Conservation (phyloP, 2,888 invertebrate genomes). For the Pediacus dermestoides region DNA sequence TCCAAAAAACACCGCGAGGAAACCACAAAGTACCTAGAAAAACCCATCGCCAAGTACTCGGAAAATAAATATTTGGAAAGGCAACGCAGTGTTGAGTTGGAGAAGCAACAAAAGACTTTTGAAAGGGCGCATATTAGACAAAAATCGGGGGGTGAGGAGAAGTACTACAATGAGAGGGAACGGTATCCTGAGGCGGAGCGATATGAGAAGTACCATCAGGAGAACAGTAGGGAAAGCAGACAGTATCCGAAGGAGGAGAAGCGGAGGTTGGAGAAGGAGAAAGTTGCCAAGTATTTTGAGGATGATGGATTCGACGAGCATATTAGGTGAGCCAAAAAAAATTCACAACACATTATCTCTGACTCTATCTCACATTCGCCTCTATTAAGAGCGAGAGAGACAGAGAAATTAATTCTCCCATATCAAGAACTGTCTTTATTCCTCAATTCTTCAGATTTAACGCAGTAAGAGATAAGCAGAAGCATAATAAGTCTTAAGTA, state of each 20-base stretch:
- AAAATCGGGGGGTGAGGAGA: too few species aligned
- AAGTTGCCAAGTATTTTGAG: slow-evolving; percentile 37
- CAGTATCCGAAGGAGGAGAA: slow-evolving; percentile 27
- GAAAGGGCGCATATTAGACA: slow-evolving; percentile 26
- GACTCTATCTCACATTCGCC: too few species aligned
- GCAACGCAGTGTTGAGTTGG: slow-evolving; percentile 34
- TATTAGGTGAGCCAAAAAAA: slow-evolving; percentile 34
- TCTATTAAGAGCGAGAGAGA: too few species aligned
- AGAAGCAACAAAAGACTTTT: slow-evolving; percentile 21
- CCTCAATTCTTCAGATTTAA: too few species aligned
- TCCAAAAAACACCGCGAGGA: slow-evolving; percentile 43
- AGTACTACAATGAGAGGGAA: slow-evolving; percentile 24
- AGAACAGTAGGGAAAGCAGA: slow-evolving; percentile 9
- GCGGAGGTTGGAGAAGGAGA: slow-evolving; percentile 27
- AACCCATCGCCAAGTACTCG: slow-evolving; percentile 36
- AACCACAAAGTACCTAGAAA: slow-evolving; percentile 36
- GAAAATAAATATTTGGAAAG: slow-evolving; percentile 37
- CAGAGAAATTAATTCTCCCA: too few species aligned
- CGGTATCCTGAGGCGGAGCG: slow-evolving; percentile 25
- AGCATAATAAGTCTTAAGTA: too few species aligned
- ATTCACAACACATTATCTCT: too few species aligned
- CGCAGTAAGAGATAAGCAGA: too few species aligned
- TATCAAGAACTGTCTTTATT: too few species aligned
- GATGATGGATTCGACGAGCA: slow-evolving; percentile 44
- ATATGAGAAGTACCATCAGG: slow-evolving; percentile 23